phyloP scores from a whole-genome alignment of 2,888 invertebrate genomes.

The Diadegma fenestrale region DNA sequence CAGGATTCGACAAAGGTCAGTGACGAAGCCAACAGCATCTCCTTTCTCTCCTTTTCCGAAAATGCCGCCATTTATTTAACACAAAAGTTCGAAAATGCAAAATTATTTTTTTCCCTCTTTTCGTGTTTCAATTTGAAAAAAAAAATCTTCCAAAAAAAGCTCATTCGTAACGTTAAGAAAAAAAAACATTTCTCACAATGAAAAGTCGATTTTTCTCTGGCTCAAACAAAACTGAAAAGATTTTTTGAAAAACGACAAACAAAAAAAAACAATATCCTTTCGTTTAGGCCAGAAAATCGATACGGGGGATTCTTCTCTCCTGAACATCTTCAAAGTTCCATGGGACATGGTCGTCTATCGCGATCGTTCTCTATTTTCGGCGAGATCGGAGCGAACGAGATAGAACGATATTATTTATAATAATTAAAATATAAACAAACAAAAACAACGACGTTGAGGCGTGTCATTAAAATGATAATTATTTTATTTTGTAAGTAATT shows the following conservation, averaged over 20 bases:
- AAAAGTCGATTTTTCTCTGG: conserved; percentile 7
- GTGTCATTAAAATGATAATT: conserved; percentile 19
- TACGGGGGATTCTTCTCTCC: conserved; percentile 34
- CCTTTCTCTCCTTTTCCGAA: conserved; percentile 43
- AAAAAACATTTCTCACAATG: conserved; percentile 2
- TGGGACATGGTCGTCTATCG: conserved; percentile 22
- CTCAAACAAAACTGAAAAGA: conserved; percentile 19
- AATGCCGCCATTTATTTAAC: conserved; percentile 61
- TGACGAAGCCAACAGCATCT: conserved; percentile 52
- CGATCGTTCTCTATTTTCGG: conserved; percentile 42
- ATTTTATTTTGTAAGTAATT: conserved; percentile 8
- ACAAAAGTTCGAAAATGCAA: conserved; percentile 30
- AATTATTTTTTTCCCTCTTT: not conserved
- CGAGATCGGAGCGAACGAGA: conserved; percentile 38
- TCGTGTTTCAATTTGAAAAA: too few relatives aligned
- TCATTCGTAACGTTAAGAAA: not conserved
- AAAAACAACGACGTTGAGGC: not conserved
- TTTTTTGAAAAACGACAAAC: conserved; percentile 3
- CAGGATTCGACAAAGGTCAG: conserved; percentile 62
- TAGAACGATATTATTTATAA: conserved; percentile 21
- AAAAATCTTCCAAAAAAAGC: not conserved
- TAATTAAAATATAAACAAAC: not conserved
- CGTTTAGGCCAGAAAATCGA: conserved; percentile 61
- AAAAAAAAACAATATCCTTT: conserved; percentile 52
- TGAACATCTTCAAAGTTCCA: conserved; percentile 46